Evolutionary conservation across 2,888 invertebrate species (phyloP), one percentile per base, ranked within the genome.

Genomic region (Hymenopus coronatus): DNA sequence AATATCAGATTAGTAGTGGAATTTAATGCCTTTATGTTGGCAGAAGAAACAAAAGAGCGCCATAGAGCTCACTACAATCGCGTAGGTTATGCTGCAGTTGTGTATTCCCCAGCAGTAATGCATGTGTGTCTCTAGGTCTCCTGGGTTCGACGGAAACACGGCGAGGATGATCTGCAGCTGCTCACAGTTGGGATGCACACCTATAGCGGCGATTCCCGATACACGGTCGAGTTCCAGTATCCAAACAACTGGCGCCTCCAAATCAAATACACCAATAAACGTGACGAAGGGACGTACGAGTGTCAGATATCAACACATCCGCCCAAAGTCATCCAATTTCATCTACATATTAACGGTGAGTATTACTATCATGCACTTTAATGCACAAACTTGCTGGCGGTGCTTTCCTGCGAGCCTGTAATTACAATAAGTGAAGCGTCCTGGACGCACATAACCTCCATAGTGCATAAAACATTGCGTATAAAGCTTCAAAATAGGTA

Each of bases 111-210:
- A 4, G 33, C 4, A 33, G 33, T 33, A 8, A 7, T 70, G 15
- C 20, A 20, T 25, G 2, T 70, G 54, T 70, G 15, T 70, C 20
- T 70, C 1, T 2, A 96, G 96, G 96, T 96, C 89, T 96, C 96
- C 33, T 96, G 96, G 96, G 94, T 96, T 89, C 94, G 95, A 70
- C 93, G 94, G 91, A 95, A 95, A 89, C 94, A 95, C 28, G 95
- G 95, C 90, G 94, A 95, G 90, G 95, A 96, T 91, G 95, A 95
- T 91, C 93, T 96, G 91, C 95, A 96, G 92, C 92, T 96, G 88
- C 93, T 96, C 20, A 96, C 96, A 2, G 94, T 96, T 85, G 96
- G 96, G 83, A 93, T 95, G 91, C 95, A 95, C 89, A 95, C 96
- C 20, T 96, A 96, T 91, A 96, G 96, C 30, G 95, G 96, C 3